Percentiles rank a stretch among this genome's conserved stretches.
Conservation (phyloP, 2,113 vertebrate species). For the Panthera leo region DNA sequence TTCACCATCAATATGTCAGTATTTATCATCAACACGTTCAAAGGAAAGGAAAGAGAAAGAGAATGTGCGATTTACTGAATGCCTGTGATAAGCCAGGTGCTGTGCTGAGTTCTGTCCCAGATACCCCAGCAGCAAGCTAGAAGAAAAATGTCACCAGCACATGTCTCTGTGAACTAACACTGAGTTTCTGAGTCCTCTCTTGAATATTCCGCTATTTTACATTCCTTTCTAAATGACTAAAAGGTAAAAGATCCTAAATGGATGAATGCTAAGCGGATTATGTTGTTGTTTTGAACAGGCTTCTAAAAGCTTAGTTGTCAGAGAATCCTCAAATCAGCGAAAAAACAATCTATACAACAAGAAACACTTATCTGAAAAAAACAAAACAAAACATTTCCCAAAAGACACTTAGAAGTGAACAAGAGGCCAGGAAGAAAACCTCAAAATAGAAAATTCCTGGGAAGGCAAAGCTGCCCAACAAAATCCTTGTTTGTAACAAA, state of each 20-base stretch:
- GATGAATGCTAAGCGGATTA: background rate
- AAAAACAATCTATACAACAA: background rate
- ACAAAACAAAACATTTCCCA: background rate
- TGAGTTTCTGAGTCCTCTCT: background rate
- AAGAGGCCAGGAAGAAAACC: background rate
- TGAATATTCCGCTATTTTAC: background rate
- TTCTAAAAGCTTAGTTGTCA: background rate
- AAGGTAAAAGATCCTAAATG: background rate
- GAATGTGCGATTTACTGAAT: background rate
- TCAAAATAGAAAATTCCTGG: conserved; percentile 58
- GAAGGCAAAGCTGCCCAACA: conserved; percentile 45
- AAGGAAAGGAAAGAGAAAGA: background rate
- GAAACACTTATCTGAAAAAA: background rate
- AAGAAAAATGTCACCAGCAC: background rate
- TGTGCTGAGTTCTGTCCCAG: background rate
- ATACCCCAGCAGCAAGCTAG: background rate
- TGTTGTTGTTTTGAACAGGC: background rate
- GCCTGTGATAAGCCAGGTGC: background rate
- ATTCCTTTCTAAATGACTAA: background rate
- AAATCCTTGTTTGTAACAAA: background rate
- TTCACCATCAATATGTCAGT: background rate
- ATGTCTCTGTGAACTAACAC: background rate
- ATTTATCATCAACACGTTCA: background rate
- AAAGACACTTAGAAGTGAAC: background rate
- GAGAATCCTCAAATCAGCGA: background rate